Evolutionary conservation across 2,888 invertebrate genomes (phyloP).

Genomic region (Magallana nippona): DNA sequence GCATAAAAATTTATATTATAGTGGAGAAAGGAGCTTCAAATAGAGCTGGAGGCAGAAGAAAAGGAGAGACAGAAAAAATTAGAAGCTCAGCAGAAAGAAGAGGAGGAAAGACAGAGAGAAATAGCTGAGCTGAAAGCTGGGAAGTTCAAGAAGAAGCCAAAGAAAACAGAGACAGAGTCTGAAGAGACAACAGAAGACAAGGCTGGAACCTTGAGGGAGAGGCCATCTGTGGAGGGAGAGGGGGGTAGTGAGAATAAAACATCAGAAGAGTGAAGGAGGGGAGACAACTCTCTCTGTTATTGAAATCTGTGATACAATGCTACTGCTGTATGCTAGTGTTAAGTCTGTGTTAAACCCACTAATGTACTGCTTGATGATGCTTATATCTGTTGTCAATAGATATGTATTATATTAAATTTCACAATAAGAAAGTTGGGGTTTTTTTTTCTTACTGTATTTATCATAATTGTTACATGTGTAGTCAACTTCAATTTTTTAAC

Average conservation of each 20-base stretch:
- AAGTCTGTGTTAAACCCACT: too few relatives aligned
- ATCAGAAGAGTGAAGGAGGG: too few relatives aligned
- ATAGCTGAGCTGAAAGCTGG: constrained; percentile 51
- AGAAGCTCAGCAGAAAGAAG: constrained; percentile 65
- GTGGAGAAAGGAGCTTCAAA: constrained; percentile 78
- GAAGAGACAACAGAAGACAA: background rate
- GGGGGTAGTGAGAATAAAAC: background rate
- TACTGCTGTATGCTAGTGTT: too few relatives aligned
- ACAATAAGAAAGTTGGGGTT: too few relatives aligned
- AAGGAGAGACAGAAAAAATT: constrained; percentile 68
- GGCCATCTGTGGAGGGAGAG: background rate
- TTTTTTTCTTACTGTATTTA: too few relatives aligned
- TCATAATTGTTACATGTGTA: too few relatives aligned
- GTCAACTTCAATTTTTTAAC: too few relatives aligned
- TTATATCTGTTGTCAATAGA: too few relatives aligned
- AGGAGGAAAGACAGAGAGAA: constrained; percentile 67
- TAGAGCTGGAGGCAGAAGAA: constrained; percentile 71
- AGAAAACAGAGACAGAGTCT: background rate
- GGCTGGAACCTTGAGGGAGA: background rate
- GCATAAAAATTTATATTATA: constrained; percentile 49
- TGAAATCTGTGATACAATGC: too few relatives aligned
- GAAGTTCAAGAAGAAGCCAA: constrained; percentile 36
- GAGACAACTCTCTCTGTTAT: too few relatives aligned
- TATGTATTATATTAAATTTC: too few relatives aligned
- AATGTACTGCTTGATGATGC: too few relatives aligned